Base-by-base conservation (phyloP, 2,113 vertebrate species). In the Phocoena sinus region DNA sequence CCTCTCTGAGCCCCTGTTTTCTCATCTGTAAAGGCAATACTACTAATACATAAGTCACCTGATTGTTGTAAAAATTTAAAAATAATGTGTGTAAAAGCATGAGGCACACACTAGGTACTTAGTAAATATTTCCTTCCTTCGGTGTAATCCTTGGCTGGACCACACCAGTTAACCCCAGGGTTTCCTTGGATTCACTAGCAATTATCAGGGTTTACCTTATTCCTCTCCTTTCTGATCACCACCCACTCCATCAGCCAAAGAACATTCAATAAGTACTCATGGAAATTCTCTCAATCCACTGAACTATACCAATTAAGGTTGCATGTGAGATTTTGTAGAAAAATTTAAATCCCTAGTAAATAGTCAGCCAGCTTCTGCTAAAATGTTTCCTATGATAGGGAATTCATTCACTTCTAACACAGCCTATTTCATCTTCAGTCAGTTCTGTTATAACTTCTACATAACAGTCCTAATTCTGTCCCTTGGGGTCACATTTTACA, bases 11-110 rank as follows among this genome's bases (percentile, higher is more conserved):
- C 18, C 76, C 89, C n/a, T 7, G 13, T 93, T 95, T 88, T 60
- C 50, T 92, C 89, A 92, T 83, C 74, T 85, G 36, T 58, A 91
- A 96, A 96, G 89, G 50, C 94, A 77, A 92, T 20, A 41, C 5
- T 87, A 94, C 50, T 60, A 89, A 87, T 71, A 83, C 0, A 73
- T 83, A 83, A 77, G 71, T 87, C 47, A 90, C 31, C 31, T 25
- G 21, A 41, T 23, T 25, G 2, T 56, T 81, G 38, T 65, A 15
- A 90, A 89, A 94, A 90, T 65, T 85, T 73, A 70, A 31, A 80
- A 91, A 82, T 36, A 83, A 83, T 88, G 6, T 68, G 20, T 88
- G 63, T 68, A 91, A 93, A 89, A 83, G 50, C 47, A 80, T 14
- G 8, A 91, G 38, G 23, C 38, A 67, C 82, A 93, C 38, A 65